phyloP scores from a whole-genome alignment of 2,113 vertebrate species.

The Boulengeromyrus knoepffleri region DNA sequence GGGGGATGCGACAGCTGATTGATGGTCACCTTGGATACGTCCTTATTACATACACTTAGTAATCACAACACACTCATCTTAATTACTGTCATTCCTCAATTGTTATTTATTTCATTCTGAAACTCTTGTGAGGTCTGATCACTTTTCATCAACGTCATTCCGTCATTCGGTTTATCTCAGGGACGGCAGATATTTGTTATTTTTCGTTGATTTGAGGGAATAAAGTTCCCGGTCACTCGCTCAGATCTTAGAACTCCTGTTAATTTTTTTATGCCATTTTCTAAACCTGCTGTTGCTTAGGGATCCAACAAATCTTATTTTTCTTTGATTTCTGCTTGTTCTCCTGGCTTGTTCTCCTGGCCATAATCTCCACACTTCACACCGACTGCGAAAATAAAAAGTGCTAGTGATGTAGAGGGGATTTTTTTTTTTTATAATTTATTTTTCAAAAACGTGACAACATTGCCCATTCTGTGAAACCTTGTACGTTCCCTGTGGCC shows the following conservation, averaged over 20 bases:
- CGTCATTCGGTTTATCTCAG: background rate
- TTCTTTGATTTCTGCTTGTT: background rate
- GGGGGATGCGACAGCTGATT: background rate
- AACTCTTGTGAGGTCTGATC: background rate
- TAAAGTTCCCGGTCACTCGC: background rate
- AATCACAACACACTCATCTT: background rate
- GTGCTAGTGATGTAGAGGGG: background rate
- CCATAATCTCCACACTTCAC: background rate
- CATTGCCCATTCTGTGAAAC: background rate
- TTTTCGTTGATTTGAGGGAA: background rate
- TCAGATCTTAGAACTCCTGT: background rate
- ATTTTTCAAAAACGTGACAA: background rate
- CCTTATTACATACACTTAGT: background rate
- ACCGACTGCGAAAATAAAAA: background rate
- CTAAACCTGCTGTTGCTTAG: background rate
- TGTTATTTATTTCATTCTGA: slow-evolving; percentile 1
- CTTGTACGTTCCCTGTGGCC: background rate
- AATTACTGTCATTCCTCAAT: slow-evolving; percentile 4
- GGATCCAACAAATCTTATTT: background rate
- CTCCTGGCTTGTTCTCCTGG: background rate
- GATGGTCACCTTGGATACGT: slow-evolving; percentile 7
- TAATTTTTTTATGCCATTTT: background rate
- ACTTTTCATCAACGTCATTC: background rate
- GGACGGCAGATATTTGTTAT: background rate
- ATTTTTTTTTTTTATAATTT: background rate